phyloP scores from a whole-genome alignment of 2,797 vertebrate species.

The Girardinus metallicus region DNA sequence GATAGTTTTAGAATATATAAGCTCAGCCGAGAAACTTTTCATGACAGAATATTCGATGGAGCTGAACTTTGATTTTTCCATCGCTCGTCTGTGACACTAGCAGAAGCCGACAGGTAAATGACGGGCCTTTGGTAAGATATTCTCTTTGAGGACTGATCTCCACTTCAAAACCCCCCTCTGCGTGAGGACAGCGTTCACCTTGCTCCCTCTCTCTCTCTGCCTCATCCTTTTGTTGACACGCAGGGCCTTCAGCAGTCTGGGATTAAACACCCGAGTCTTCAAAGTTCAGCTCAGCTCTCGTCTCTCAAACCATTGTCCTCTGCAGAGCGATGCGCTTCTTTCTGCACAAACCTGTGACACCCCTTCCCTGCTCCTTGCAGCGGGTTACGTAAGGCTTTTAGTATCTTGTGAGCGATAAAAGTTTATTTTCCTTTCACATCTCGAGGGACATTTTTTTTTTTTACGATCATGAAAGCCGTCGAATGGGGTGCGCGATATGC shows the following conservation, averaged over 20 bases:
- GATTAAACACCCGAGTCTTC: conserved; percentile 61
- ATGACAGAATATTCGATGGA: conserved; percentile 30
- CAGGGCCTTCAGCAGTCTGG: conserved; percentile 50
- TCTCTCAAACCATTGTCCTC: conserved; percentile 48
- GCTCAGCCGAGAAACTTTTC: conserved; percentile 13
- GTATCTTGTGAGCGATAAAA: conserved; percentile 49
- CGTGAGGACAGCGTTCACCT: conserved; percentile 65
- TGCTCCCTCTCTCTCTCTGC: conserved; percentile 50
- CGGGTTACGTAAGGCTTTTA: conserved; percentile 66
- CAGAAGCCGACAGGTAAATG: conserved; percentile 63
- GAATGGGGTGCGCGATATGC: conserved; percentile 30
- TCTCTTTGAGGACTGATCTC: conserved; percentile 78
- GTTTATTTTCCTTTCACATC: conserved; percentile 39
- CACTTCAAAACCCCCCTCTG: conserved; percentile 66
- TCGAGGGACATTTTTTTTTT: conserved; percentile 31
- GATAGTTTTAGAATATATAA: conserved; percentile 6
- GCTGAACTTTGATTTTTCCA: conserved; percentile 59
- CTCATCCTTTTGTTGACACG: conserved; percentile 44
- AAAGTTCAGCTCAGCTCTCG: conserved; percentile 60
- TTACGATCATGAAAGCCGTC: conserved; percentile 36
- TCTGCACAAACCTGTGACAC: conserved; percentile 28
- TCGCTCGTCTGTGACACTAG: conserved; percentile 51
- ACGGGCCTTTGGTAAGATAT: conserved; percentile 70
- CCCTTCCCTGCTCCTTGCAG: conserved; percentile 54
- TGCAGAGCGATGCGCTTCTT: conserved; percentile 38